These are phyloP conservation scores for Hartigia nigra DNA, from an alignment of 2,888 invertebrate species.

Conservation along the genomic window DNA sequence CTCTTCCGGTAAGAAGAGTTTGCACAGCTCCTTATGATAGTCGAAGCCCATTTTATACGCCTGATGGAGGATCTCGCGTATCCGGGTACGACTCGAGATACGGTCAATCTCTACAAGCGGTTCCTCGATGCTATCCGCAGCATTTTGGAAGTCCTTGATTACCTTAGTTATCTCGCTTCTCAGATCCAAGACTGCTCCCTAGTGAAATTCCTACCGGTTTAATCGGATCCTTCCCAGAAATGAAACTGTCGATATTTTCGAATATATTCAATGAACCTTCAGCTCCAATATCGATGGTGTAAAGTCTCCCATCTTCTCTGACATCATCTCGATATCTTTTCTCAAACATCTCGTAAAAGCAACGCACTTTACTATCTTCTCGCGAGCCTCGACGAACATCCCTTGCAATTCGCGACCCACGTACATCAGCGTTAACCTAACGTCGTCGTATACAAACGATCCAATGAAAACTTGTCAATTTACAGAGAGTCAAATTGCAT, in stretches of 20 bases:
- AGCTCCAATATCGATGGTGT: conserved; percentile 72
- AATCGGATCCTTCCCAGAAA: not conserved
- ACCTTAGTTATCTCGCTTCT: conserved; percentile 70
- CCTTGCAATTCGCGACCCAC: conserved; percentile 84
- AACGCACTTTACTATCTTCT: conserved; percentile 82
- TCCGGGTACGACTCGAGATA: conserved; percentile 72
- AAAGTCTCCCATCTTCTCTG: conserved; percentile 70
- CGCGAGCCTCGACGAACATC: conserved; percentile 82
- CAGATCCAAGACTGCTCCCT: conserved; percentile 71
- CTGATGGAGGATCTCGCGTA: conserved; percentile 84
- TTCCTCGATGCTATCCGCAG: conserved; percentile 67
- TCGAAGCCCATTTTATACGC: conserved; percentile 93
- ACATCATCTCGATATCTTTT: conserved; percentile 73
- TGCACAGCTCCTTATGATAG: conserved; percentile 80
- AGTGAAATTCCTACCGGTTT: conserved; percentile 16
- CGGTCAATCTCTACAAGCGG: conserved; percentile 72
- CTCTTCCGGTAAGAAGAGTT: conserved; percentile 68
- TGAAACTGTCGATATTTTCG: not conserved
- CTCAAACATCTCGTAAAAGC: conserved; percentile 83
- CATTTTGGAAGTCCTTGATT: conserved; percentile 71
- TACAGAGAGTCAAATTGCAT: not conserved
- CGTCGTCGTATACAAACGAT: not conserved
- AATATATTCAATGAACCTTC: conserved; percentile 51
- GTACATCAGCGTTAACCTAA: conserved; percentile 63
- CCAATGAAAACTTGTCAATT: not conserved